Evolutionary conservation across 2,888 invertebrate genomes (phyloP).

Genomic region (Caenorhabditis panamensis): DNA sequence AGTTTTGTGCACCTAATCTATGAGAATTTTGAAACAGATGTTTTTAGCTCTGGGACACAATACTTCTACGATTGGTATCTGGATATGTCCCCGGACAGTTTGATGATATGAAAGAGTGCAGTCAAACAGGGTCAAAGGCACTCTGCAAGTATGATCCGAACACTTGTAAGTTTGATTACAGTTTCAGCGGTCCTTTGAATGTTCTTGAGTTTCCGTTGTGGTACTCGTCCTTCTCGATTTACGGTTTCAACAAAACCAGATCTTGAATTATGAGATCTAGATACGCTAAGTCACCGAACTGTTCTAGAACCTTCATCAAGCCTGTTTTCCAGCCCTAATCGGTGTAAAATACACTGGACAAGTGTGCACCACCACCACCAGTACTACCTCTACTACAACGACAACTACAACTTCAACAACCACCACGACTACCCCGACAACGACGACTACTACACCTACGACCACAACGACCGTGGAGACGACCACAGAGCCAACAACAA

Average conservation of each 20-base stretch:
- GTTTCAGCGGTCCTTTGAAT: too few species aligned
- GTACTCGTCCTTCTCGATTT: too few species aligned
- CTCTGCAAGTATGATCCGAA: constrained; percentile 9
- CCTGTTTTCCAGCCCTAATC: background rate
- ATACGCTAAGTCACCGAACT: too few species aligned
- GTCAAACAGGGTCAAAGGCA: background rate
- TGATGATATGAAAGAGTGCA: background rate
- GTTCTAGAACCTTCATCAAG: too few species aligned
- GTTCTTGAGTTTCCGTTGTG: too few species aligned
- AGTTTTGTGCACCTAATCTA: too few species aligned
- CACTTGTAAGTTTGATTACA: constrained; percentile 1
- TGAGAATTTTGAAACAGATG: background rate
- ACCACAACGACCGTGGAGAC: background rate
- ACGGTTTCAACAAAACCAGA: too few species aligned
- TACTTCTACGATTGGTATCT: background rate
- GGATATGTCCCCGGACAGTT: background rate
- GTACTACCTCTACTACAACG: background rate
- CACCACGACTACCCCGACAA: background rate
- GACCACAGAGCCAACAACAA: too few species aligned
- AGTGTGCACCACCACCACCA: background rate
- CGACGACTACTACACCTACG: background rate
- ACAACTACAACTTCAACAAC: background rate
- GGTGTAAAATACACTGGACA: background rate
- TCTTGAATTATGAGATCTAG: too few species aligned
- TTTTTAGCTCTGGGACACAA: constrained; percentile 1